Evolutionary conservation across 1,140 invertebrate genomes (phyloP).

Genomic region (Heliothis virescens): DNA sequence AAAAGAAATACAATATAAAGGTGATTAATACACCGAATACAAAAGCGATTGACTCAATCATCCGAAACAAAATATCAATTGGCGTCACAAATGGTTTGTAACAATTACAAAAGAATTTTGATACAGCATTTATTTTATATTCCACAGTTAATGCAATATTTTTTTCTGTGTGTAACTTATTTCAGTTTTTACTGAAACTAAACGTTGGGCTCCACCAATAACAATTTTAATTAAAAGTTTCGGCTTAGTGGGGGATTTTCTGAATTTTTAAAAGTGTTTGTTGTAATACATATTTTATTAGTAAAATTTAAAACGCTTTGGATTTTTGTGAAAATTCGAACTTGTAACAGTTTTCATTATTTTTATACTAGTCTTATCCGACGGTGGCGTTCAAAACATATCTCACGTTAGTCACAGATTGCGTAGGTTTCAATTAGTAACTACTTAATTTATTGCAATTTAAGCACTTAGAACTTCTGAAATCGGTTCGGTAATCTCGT

Average conservation of each 20-base stretch:
- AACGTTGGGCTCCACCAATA: not conserved
- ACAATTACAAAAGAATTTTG: constrained; percentile 20
- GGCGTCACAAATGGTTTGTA: constrained; percentile 15
- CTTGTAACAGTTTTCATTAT: too few species aligned
- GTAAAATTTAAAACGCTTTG: too few species aligned
- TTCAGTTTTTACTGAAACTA: not conserved
- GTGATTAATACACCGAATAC: constrained; percentile 20
- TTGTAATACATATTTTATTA: too few species aligned
- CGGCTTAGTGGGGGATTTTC: not conserved
- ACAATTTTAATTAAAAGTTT: constrained; percentile 6
- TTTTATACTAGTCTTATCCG: too few species aligned
- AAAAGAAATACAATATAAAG: not conserved
- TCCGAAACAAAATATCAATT: constrained; percentile 28
- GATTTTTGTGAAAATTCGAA: too few species aligned
- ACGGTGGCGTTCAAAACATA: too few species aligned
- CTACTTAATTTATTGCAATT: too few species aligned
- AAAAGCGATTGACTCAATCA: constrained; percentile 26
- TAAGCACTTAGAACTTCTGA: too few species aligned
- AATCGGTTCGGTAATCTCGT: too few species aligned
- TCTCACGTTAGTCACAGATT: too few species aligned
- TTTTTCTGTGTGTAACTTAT: not conserved
- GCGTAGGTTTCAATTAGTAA: too few species aligned
- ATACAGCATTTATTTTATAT: not conserved
- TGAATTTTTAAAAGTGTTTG: too few species aligned
- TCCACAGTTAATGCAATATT: not conserved